phyloP scores from a whole-genome alignment of 2,113 vertebrate genomes.

The Laticauda colubrina region DNA sequence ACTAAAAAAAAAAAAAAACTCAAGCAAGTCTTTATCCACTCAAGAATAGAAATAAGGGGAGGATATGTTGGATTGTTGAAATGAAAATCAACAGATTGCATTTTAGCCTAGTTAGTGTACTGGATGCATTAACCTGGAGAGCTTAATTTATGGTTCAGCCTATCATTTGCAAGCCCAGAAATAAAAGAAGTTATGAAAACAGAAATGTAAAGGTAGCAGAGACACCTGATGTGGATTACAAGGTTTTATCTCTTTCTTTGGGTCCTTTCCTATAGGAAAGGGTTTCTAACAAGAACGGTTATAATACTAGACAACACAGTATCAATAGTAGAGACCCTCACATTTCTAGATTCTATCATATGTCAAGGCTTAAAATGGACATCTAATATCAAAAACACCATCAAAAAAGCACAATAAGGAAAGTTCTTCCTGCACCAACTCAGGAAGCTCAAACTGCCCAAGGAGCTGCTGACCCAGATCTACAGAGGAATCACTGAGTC shows the following conservation, averaged over 20 bases:
- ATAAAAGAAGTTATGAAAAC: not conserved
- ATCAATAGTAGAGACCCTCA: too few relatives aligned
- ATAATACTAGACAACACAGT: too few relatives aligned
- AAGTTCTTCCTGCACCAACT: too few relatives aligned
- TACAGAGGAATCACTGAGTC: too few relatives aligned
- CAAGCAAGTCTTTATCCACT: constrained; percentile 12
- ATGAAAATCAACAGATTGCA: not conserved
- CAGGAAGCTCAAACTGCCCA: too few relatives aligned
- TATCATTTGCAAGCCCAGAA: not conserved
- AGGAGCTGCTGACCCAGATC: too few relatives aligned
- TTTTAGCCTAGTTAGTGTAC: not conserved
- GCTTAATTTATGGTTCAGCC: not conserved
- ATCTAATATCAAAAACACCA: too few relatives aligned
- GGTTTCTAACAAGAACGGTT: too few relatives aligned
- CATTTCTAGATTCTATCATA: too few relatives aligned
- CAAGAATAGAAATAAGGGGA: constrained; percentile 24
- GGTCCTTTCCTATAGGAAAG: not conserved
- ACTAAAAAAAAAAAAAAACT: not conserved
- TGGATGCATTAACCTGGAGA: not conserved
- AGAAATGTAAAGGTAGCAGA: not conserved
- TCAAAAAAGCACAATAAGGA: too few relatives aligned
- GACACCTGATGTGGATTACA: not conserved
- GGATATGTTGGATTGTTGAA: not conserved
- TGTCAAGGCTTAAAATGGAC: too few relatives aligned
- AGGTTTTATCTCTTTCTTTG: not conserved